These are phyloP conservation scores for Muschampia plurimacula DNA, from an alignment of 2,888 invertebrate genomes.

Conservation along the genomic window DNA sequence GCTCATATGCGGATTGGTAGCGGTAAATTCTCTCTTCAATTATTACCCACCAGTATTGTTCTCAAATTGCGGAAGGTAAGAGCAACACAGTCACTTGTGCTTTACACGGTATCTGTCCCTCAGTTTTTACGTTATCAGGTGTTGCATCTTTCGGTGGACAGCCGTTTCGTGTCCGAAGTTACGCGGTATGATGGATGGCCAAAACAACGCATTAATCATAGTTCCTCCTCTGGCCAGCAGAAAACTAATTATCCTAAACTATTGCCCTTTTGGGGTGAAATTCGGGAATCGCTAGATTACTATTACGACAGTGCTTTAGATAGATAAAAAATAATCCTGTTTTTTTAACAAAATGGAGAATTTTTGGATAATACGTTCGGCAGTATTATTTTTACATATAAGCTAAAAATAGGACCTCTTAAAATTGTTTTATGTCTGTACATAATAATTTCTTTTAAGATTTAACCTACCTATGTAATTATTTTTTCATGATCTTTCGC, in stretches of 20 bases:
- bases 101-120: not conserved
- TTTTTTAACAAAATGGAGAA: not conserved
- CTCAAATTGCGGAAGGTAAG: not conserved
- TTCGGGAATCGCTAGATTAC: slow-evolving; percentile 11
- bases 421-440: too few species aligned
- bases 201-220: slow-evolving; percentile 50
- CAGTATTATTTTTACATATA: too few species aligned
- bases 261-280: slow-evolving; percentile 31
- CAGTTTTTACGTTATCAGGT: slow-evolving; percentile 26
- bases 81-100: not conserved
- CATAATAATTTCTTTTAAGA: too few species aligned
- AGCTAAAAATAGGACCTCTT: too few species aligned
- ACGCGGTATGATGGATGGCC: slow-evolving; percentile 54
- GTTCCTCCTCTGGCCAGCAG: slow-evolving; percentile 44
- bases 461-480: too few species aligned
- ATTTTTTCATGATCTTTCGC: too few species aligned
- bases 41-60: too few species aligned
- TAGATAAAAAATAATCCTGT: not conserved
- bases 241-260: slow-evolving; percentile 49
- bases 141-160: slow-evolving; percentile 33
- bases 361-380: not conserved
- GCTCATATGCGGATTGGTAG: too few species aligned
- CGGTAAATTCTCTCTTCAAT: too few species aligned
- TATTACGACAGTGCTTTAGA: not conserved
- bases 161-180: slow-evolving; percentile 51